Evolutionary conservation across 2,888 invertebrate genomes (phyloP), one percentile per base, ranked within the genome.

Genomic region (Aleiodes leptofemur): DNA sequence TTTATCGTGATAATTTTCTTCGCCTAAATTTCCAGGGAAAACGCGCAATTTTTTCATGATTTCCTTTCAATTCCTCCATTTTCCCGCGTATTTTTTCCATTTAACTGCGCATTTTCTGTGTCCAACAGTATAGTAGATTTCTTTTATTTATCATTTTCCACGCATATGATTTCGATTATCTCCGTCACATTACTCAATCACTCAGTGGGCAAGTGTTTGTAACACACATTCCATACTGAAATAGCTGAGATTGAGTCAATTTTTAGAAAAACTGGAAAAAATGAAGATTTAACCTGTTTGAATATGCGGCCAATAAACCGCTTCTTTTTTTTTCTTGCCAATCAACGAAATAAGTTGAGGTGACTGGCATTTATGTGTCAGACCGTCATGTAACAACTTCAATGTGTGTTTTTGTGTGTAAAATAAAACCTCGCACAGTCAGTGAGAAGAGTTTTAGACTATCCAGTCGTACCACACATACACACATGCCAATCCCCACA

Each of bases 51-150:
- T 1, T 23, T 23, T 23, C 2, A 23, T 23, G 1, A 23, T 82
- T 83, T 82, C 79, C 77, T 83, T 82, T 85, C 86, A 86, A 86
- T 83, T 80, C 55, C 59, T 76, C 78, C 83, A 85, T 78, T 85
- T 84, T 86, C 23, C 78, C 78, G 78, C n/a, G 66, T 66, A 69
- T 76, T 79, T 78, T 77, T 79, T 79, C 76, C 76, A 79, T 68
- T 59, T 59, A 76, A 9, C 16, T 43, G 43, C n/a, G n/a, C 9
- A 16, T 43, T 61, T 61, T 1, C 8, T 38, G 43, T 43, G 9
- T n/a, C 31, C 9, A 34, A 78, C 6, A 77, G 76, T 78, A 74
- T 76, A 34, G 4, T 7, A 31, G 11, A 31, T 4, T 13, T 34
- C 29, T 34, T 34, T 59, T 0, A 31, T 31, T 59, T 59, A 59